Base-by-base conservation (phyloP, 1,140 invertebrate genomes). In the Drosophila insularis region DNA sequence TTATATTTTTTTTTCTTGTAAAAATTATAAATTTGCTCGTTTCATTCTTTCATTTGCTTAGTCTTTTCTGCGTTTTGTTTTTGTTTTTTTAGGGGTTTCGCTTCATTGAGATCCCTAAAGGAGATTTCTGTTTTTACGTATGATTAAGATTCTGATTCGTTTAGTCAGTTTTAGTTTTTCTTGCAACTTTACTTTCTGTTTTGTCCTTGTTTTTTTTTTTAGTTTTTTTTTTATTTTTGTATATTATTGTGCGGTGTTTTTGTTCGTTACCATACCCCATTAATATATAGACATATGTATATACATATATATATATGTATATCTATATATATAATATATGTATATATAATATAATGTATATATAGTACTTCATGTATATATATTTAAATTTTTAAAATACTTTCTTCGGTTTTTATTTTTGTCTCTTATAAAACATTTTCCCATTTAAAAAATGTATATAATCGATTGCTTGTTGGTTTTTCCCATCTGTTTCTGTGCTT, bases 351-450 rank as follows among this genome's bases (percentile, higher is more conserved):
- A 78, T 71, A 75, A 62, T 71, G 63, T 78, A 63, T 78, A 78
- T 78, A 86, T 86, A 87, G 82, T 86, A 87, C 59, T 86, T 50
- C 82, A 87, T 86, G 82, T 86, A 86, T 89, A 86, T 89, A 87
- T 87, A 75, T 89, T 87, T 87, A 82, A 89, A 82, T 87, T 87
- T 87, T 87, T 87, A 87, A 87, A 87, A 87, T 87, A 87, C 82
- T 86, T 86, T 86, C 75, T 87, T 79, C 55, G 75, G 75, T 81
- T 87, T 86, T 71, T 58, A 37, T 69, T 35, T 56, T 68, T 56
- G 63, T 62, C 67, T 66, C 70, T 87, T 87, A 87, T 87, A 87
- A 87, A 87, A 87, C 82, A 89, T 86, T 87, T 74, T 86, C 68
- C 13, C 72, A 21, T 50, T 82, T 79, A 87, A 86, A 86, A 86